phyloP scores from a whole-genome alignment of 2,888 invertebrate species.

The Mamestra brassicae region DNA sequence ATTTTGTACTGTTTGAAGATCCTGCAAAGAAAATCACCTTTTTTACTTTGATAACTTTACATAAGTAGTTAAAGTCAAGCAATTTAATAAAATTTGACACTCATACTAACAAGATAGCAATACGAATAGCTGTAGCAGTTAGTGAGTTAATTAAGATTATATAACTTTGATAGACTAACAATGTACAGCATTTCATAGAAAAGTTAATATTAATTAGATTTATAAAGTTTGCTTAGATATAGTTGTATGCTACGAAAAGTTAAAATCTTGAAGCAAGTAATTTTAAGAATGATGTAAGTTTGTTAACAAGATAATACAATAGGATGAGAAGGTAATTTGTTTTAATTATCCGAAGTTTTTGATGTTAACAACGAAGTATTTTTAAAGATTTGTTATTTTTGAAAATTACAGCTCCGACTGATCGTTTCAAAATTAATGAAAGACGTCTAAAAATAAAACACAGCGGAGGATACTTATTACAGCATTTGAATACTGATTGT shows the following conservation, averaged over 20 bases:
- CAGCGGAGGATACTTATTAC: not conserved
- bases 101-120: conserved; percentile 57
- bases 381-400: not conserved
- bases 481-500: conserved; percentile 28
- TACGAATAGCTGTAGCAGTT: conserved; percentile 61
- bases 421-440: conserved; percentile 1
- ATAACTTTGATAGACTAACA: conserved; percentile 61
- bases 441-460: not conserved
- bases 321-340: conserved; percentile 65
- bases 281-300: conserved; percentile 48
- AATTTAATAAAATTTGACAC: conserved; percentile 53
- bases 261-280: conserved; percentile 38
- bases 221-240: conserved; percentile 57
- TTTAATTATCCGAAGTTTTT: conserved; percentile 46
- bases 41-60: conserved; percentile 51
- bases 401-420: not conserved
- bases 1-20: conserved; percentile 54
- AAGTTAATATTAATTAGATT: conserved; percentile 55
- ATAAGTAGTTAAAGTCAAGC: conserved; percentile 52
- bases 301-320: conserved; percentile 53
- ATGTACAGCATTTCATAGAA: conserved; percentile 62
- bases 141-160: conserved; percentile 59
- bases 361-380: conserved; percentile 14
- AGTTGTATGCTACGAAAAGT: conserved; percentile 51
- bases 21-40: conserved; percentile 58